Base-by-base conservation (phyloP, 2,797 vertebrate species). In the Epinephelus awoara region DNA sequence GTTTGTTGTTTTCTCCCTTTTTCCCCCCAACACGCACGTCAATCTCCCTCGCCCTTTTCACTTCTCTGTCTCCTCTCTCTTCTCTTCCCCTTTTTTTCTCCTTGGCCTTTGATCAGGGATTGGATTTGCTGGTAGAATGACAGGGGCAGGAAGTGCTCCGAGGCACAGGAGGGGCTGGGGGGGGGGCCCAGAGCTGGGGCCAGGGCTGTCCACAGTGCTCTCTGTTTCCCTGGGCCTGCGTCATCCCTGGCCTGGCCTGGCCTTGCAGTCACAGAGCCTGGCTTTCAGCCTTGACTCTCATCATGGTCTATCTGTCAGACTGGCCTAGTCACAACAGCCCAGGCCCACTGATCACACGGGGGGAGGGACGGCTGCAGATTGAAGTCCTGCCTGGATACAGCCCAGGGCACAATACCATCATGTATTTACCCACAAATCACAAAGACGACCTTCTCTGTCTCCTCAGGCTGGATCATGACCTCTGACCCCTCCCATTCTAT, bases 51-150 rank as follows among this genome's bases (percentile, higher is more conserved):
- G 67, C 84, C 86, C 92, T 93, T 93, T 94, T 94, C 92, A 91
- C 85, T 93, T 83, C 85, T 89, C 84, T 77, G 89, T 90, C 92
- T 90, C 88, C 73, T 84, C 84, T 87, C 86, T 85, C 82, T 82
- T 84, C 84, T 89, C 79, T 82, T 82, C 74, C 64, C 76, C 61
- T 85, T 89, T 90, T 90, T 90, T 91, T 86, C 87, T 92, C 76
- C 85, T 77, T 89, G 90, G 89, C 91, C 92, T 94, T 94, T 94
- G 94, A 94, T 94, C 92, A 92, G 85, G 92, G 90, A 92, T 93
- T 94, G 94, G 91, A 91, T 94, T 92, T 90, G 88, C 91, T 85
- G 88, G 85, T 90, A 87, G 90, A 90, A 89, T 93, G 93, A 90
- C 93, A 93, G 92, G 92, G 87, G 86, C 92, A 94, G 93, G 93